Evolutionary conservation across 2,888 invertebrate species (phyloP).

Genomic region (Pachycephus smyrnensis): DNA sequence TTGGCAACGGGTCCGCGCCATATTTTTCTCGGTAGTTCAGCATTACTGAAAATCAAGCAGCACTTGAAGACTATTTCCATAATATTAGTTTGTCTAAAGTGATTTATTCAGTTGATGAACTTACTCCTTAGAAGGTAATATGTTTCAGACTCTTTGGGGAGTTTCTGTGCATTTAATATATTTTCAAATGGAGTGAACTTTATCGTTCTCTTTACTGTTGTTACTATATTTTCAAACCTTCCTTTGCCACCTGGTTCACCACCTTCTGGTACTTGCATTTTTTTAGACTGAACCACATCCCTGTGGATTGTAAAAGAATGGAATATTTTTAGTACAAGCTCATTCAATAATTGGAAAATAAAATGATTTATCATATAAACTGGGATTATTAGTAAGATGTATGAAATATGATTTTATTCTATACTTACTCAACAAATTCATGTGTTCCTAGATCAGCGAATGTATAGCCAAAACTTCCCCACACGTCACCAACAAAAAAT

Average conservation of each 20-base stretch:
- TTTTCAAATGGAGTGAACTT: constrained; percentile 78
- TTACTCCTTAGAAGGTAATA: constrained; percentile 80
- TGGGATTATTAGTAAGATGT: not conserved
- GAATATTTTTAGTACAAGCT: not conserved
- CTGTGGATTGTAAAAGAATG: constrained; percentile 53
- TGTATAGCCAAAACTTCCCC: constrained; percentile 93
- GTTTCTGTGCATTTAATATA: constrained; percentile 71
- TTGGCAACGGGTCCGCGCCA: constrained; percentile 78
- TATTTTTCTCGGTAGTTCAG: constrained; percentile 81
- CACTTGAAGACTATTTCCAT: constrained; percentile 12
- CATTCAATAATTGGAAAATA: constrained; percentile 6
- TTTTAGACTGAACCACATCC: constrained; percentile 68
- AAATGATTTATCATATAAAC: constrained; percentile 4
- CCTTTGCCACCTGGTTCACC: constrained; percentile 66
- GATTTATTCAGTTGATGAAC: constrained; percentile 26
- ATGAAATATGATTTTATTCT: not conserved
- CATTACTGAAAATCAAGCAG: constrained; percentile 70
- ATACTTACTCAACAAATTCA: constrained; percentile 80
- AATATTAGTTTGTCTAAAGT: constrained; percentile 16
- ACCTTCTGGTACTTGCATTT: constrained; percentile 70
- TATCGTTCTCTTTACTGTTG: constrained; percentile 75
- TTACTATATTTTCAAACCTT: constrained; percentile 71
- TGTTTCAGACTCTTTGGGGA: constrained; percentile 66
- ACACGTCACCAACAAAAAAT: constrained; percentile 91
- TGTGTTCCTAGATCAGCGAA: constrained; percentile 91